These are phyloP conservation scores for Melanerpes formicivorus DNA, from an alignment of 2,113 vertebrate genomes.

Conservation along the genomic window DNA sequence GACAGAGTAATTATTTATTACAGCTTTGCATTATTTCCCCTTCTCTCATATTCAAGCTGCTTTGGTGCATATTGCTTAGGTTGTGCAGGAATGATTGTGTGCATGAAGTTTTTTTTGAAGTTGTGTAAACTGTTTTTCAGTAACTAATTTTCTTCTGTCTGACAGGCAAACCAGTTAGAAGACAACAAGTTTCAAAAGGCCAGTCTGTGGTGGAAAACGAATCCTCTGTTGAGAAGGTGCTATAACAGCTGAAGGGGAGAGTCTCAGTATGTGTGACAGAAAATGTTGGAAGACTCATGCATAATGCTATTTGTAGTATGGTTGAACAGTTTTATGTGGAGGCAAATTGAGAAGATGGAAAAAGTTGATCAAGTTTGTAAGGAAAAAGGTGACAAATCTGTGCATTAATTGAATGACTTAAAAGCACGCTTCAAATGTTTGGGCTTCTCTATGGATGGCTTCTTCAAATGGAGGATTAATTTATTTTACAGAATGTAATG, in stretches of 20 bases:
- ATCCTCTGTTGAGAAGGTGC: background rate
- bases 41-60: background rate
- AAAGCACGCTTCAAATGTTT: background rate
- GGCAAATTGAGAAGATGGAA: background rate
- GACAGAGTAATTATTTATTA: conserved; percentile 33
- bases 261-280: background rate
- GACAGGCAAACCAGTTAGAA: conserved; percentile 41
- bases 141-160: background rate
- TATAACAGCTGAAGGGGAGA: background rate
- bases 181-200: background rate
- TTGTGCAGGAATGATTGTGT: background rate
- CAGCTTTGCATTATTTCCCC: background rate
- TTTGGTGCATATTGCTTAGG: background rate
- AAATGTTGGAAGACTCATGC: background rate
- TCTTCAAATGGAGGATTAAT: background rate
- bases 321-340: background rate
- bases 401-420: background rate
- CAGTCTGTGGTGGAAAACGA: background rate
- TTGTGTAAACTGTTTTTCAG: background rate
- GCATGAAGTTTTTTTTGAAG: background rate
- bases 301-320: background rate
- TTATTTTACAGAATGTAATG: background rate
- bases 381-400: background rate
- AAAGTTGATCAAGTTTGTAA: background rate
- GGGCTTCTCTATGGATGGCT: background rate